A percentile compares a stretch with the other conserved stretches of the same genome.
Conservation (phyloP, 1,140 invertebrate genomes). For the Cyphomyrmex costatus region DNA sequence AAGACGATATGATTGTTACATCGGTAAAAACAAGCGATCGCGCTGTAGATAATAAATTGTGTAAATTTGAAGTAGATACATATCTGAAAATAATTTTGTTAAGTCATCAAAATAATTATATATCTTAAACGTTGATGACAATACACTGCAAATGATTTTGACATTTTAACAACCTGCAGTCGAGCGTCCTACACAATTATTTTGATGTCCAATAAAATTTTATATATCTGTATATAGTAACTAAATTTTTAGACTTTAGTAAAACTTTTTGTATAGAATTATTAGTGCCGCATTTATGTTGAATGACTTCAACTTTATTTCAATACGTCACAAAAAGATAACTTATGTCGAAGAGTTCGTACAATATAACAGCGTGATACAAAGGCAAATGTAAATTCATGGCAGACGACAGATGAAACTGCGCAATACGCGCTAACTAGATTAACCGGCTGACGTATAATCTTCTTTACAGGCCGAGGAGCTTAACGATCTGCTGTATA, state of each 20-base stretch:
- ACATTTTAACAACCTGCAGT: too few relatives aligned
- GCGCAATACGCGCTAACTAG: slow-evolving; percentile 46
- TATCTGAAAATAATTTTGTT: too few relatives aligned
- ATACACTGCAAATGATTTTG: too few relatives aligned
- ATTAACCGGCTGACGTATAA: slow-evolving; percentile 65
- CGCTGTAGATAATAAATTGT: not conserved
- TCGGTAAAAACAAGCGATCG: not conserved
- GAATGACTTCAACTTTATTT: not conserved
- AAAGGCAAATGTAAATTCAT: slow-evolving; percentile 14
- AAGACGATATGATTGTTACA: not conserved
- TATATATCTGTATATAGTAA: too few relatives aligned
- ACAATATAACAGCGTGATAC: not conserved
- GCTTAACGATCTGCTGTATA: slow-evolving; percentile 68
- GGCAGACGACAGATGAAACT: not conserved
- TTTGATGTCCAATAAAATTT: too few relatives aligned
- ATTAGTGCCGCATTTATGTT: not conserved
- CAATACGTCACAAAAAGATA: not conserved
- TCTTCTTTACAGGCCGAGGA: slow-evolving; percentile 58
- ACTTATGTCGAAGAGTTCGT: not conserved
- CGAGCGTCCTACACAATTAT: too few relatives aligned
- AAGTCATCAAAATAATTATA: too few relatives aligned
- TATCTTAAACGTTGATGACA: too few relatives aligned
- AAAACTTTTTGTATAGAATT: too few relatives aligned
- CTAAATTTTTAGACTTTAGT: too few relatives aligned
- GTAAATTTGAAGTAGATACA: not conserved